phyloP scores from a whole-genome alignment of 2,113 vertebrate species.

The Pampusana beccarii region DNA sequence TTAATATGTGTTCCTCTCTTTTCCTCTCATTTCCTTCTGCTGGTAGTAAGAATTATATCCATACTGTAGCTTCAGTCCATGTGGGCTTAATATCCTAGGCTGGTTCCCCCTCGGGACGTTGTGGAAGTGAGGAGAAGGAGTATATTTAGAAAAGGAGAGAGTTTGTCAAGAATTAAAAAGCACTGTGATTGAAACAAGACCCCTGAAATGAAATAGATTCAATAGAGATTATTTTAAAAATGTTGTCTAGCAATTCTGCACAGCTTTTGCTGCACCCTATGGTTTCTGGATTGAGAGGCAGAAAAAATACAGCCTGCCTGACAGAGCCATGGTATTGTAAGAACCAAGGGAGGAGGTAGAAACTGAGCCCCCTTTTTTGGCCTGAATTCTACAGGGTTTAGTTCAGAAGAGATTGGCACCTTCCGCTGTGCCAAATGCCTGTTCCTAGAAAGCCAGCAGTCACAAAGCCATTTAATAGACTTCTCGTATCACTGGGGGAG shows the following conservation, averaged over 20 bases:
- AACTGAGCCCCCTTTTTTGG: neutral
- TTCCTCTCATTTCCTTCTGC: neutral
- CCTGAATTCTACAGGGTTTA: neutral
- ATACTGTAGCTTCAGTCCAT: neutral
- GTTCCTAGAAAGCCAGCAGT: neutral
- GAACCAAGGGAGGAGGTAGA: neutral
- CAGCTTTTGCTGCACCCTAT: neutral
- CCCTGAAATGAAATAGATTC: neutral
- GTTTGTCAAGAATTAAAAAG: neutral
- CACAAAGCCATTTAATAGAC: neutral
- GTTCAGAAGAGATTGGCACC: neutral
- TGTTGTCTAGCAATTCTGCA: neutral
- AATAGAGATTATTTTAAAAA: neutral
- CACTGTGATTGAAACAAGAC: neutral
- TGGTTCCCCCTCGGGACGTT: neutral
- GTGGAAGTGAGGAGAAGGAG: neutral
- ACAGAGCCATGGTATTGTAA: accelerated
- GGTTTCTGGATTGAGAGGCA: neutral
- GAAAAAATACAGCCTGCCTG: neutral
- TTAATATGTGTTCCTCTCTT: slow-evolving; percentile 6
- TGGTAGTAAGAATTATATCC: neutral
- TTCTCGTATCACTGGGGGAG: neutral
- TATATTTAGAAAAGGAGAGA: neutral
- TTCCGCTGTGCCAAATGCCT: neutral
- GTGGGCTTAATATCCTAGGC: slow-evolving; percentile 12